Base-by-base conservation (phyloP, 2,888 invertebrate genomes). In the Eristalis arbustorum region DNA sequence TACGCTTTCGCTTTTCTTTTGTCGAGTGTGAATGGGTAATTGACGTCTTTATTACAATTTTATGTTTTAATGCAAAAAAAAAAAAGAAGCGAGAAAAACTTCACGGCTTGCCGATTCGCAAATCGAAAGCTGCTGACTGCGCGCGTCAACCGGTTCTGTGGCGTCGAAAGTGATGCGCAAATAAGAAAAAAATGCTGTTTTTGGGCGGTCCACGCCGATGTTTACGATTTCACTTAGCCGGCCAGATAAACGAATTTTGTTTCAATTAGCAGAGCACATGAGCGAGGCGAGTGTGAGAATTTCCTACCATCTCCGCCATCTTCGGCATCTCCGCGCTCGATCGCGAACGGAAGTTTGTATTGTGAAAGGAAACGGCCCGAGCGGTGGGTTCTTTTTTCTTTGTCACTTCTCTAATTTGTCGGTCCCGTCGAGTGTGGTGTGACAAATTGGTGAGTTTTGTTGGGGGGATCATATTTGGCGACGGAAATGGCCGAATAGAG, bases 1-100 rank as follows among this genome's bases (percentile, higher is more conserved):
- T 72, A 85, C 85, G 85, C 85, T 85, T 85, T 85, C 85, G 85
- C 77, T 85, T 78, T 77, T 77, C 63, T 67, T 73, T 64, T 66
- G 71, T 68, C 66, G 22, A 73, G 61, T 73, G 85, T 57, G 76
- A 77, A 85, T 74, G 66, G 59, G 28, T 71, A 77, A 85, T 85
- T 81, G 85, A 85, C 71, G 71, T 71, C 85, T 85, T 82, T 77
- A 82, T 85, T 85, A 37, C 64, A 25, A 37, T 76, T 84, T 76
- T 63, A 75, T 23, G 34, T 14, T n/a, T 71, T 22, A 23, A 34
- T 23, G 34, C 10, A 66, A 31, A 71, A 61, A 40, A 49, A 67
- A 22, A 64, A 59, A 42, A 63, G 37, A 69, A 69, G 61, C 34
- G 8, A 37, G 37, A 37, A 37, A 13, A 37, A 18, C 18, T 49